Evolutionary conservation across 2,113 vertebrate species (phyloP).

Genomic region (Thomomys bottae): DNA sequence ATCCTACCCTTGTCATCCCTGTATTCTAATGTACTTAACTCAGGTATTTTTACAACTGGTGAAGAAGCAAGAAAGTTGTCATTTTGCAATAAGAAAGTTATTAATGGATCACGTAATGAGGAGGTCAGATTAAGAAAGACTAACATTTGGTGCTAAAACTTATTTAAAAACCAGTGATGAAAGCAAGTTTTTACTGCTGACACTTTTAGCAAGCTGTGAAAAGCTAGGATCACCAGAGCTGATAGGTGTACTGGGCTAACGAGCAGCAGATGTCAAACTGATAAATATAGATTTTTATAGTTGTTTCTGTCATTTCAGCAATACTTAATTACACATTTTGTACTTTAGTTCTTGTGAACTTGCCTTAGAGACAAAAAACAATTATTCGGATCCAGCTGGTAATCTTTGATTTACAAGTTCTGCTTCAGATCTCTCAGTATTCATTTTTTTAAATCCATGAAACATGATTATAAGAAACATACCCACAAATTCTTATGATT

Average conservation of each 20-base stretch:
- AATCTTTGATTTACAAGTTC: conserved; percentile 51
- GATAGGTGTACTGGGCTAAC: not conserved
- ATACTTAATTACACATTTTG: conserved; percentile 52
- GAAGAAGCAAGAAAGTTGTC: not conserved
- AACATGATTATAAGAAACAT: not conserved
- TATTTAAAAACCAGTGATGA: conserved; percentile 24
- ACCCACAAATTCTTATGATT: not conserved
- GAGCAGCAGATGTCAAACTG: not conserved
- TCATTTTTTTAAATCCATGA: conserved; percentile 13
- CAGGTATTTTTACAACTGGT: not conserved
- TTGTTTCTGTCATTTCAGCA: conserved; percentile 27
- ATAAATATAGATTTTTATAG: conserved; percentile 51
- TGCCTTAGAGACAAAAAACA: not conserved
- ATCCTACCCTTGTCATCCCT: too few species aligned
- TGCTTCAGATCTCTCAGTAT: conserved; percentile 21
- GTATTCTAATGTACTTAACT: not conserved
- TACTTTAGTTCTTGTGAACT: conserved; percentile 42
- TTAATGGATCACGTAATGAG: not conserved
- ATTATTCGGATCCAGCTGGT: not conserved
- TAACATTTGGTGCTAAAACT: not conserved
- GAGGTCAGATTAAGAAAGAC: conserved; percentile 24
- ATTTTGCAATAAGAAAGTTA: conserved; percentile 13
- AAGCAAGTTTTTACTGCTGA: conserved; percentile 13
- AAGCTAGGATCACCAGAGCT: not conserved
- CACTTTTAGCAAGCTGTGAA: not conserved